Evolutionary conservation across 1,140 invertebrate genomes (phyloP).

Genomic region (Teleopsis dalmanni): DNA sequence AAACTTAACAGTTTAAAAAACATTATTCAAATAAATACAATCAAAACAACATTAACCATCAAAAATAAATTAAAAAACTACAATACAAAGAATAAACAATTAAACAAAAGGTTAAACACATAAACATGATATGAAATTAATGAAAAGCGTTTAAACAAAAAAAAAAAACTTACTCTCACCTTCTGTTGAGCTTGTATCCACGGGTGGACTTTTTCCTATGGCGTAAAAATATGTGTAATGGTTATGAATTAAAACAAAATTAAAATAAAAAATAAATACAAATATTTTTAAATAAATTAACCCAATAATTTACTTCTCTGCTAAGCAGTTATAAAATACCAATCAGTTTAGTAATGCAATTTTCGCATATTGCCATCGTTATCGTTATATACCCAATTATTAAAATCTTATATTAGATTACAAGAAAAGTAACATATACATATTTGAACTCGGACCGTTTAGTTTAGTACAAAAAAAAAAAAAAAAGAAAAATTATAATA

Average conservation of each 20-base stretch:
- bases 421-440: too few relatives aligned
- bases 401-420: too few relatives aligned
- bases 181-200: constrained; percentile 52
- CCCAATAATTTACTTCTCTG: too few relatives aligned
- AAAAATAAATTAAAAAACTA: background rate
- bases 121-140: background rate
- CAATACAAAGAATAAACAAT: constrained; percentile 4
- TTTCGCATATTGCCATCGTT: too few relatives aligned
- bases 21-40: background rate
- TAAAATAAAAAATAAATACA: constrained; percentile 12
- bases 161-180: constrained; percentile 43
- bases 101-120: constrained; percentile 1
- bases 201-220: constrained; percentile 52
- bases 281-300: too few relatives aligned
- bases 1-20: too few relatives aligned
- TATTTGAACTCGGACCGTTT: too few relatives aligned
- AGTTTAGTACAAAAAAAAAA: too few relatives aligned
- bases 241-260: constrained; percentile 13
- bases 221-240: constrained; percentile 24
- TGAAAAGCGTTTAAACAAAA: background rate
- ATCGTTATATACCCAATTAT: too few relatives aligned
- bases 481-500: too few relatives aligned
- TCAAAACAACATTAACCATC: background rate
- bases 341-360: too few relatives aligned
- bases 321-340: too few relatives aligned